A percentile compares a stretch with the other conserved stretches of the same genome.
These are phyloP conservation scores for Siderastrea radians DNA, from an alignment of 92 coral and sea anemone species.

Conservation along the genomic window DNA sequence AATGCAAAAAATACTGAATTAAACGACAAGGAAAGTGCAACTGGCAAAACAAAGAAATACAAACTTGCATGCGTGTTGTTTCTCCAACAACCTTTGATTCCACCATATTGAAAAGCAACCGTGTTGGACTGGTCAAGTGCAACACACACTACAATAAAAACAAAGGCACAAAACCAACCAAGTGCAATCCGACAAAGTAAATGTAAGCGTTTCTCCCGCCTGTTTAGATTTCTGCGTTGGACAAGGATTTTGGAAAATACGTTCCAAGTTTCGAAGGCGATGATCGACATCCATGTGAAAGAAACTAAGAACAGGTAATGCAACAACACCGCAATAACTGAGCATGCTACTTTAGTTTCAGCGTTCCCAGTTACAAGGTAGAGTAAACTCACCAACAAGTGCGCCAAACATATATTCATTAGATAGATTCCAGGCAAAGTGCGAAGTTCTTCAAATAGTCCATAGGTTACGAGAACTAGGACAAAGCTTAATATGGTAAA, in stretches of 20 bases:
- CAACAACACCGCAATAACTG: constrained; percentile 57
- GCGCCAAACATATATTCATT: constrained; percentile 55
- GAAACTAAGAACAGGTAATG: constrained; percentile 73
- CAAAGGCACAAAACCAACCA: constrained; percentile 74
- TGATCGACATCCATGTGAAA: constrained; percentile 78
- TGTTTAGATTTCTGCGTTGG: constrained; percentile 11
- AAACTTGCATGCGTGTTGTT: constrained; percentile 52
- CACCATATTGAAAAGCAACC: constrained; percentile 69
- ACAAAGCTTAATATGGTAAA: constrained; percentile 49
- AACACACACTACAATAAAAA: constrained; percentile 64
- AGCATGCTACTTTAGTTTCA: constrained; percentile 33
- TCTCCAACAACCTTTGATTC: constrained; percentile 72
- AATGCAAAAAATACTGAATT: constrained; percentile 69
- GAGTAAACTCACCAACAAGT: constrained; percentile 41
- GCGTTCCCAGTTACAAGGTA: constrained; percentile 31
- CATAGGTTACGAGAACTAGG: constrained; percentile 46
- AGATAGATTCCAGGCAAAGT: constrained; percentile 68
- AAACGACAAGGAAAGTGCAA: constrained; percentile 46
- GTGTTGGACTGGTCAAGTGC: constrained; percentile 68
- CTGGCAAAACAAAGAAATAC: constrained; percentile 58
- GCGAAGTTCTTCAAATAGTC: constrained; percentile 55
- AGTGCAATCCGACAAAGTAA: constrained; percentile 19
- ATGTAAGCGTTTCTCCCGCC: neutral
- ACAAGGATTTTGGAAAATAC: constrained; percentile 53
- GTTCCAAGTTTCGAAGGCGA: constrained; percentile 81